Percentiles rank a stretch among this genome's conserved stretches.
phyloP scores from a whole-genome alignment of 2,797 vertebrate genomes.

The Acanthiza pusilla region DNA sequence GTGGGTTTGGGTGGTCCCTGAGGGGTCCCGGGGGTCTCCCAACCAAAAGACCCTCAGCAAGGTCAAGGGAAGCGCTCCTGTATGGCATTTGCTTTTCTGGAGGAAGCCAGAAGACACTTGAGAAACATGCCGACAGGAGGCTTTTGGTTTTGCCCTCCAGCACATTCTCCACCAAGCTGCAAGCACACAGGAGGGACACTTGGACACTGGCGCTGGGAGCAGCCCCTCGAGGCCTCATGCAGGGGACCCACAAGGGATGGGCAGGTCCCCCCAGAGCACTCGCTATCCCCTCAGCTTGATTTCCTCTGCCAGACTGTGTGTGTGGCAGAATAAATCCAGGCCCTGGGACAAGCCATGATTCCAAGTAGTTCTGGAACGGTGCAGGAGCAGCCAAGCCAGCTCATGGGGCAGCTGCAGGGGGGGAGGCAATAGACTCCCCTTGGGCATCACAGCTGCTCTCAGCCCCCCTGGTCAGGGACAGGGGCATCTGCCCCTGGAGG shows the following conservation, averaged over 20 bases:
- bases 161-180: neutral
- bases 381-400: neutral
- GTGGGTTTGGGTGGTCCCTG: no score
- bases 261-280: neutral
- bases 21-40: no score
- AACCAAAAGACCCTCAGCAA: no score
- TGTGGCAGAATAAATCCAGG: neutral
- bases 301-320: neutral
- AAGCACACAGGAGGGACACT: neutral
- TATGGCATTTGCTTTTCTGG: neutral
- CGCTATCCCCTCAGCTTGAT: neutral
- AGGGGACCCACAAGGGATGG: neutral
- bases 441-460: neutral
- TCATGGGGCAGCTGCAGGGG: neutral
- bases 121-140: neutral
- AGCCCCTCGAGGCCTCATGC: neutral
- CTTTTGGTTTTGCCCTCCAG: neutral
- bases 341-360: no score
- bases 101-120: neutral
- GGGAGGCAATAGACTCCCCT: neutral
- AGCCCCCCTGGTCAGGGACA: neutral
- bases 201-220: neutral
- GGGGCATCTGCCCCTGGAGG: neutral
- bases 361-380: neutral
- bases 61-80: accelerated